Evolutionary conservation across 2,888 invertebrate species (phyloP).

Genomic region (Epinotia brunnichana): DNA sequence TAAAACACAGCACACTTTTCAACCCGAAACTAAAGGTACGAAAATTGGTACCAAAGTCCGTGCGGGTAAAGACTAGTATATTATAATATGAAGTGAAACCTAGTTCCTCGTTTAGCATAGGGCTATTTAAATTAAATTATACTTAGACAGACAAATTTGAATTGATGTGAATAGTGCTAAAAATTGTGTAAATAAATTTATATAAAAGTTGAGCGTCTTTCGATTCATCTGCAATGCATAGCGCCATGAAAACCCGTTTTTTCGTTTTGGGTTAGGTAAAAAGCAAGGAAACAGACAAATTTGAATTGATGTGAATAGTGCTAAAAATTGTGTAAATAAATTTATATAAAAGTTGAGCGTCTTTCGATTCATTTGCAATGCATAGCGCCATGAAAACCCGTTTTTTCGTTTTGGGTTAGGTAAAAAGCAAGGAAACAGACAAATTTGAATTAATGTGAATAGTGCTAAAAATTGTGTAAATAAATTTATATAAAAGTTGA

Average conservation of each 20-base stretch:
- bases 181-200: slow-evolving; percentile 22
- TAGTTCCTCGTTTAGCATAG: slow-evolving; percentile 11
- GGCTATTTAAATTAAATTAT: slow-evolving; percentile 4
- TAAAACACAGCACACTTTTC: too few species aligned
- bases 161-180: background rate
- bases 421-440: too few species aligned
- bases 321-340: slow-evolving; percentile 20
- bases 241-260: too few species aligned
- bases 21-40: too few species aligned
- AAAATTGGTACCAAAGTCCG: too few species aligned
- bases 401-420: too few species aligned
- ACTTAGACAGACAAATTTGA: slow-evolving; percentile 1
- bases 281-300: slow-evolving; percentile 13
- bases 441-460: background rate
- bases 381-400: too few species aligned
- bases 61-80: too few species aligned
- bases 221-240: background rate
- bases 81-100: background rate
- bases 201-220: background rate
- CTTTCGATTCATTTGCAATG: background rate
- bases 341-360: background rate
- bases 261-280: too few species aligned
- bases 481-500: slow-evolving; percentile 5
- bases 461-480: slow-evolving; percentile 8
- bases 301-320: background rate